A percentile compares a stretch with the other conserved stretches of the same genome.
Conservation (phyloP, 2,888 invertebrate species). For the Trileptium ribeirensis region DNA sequence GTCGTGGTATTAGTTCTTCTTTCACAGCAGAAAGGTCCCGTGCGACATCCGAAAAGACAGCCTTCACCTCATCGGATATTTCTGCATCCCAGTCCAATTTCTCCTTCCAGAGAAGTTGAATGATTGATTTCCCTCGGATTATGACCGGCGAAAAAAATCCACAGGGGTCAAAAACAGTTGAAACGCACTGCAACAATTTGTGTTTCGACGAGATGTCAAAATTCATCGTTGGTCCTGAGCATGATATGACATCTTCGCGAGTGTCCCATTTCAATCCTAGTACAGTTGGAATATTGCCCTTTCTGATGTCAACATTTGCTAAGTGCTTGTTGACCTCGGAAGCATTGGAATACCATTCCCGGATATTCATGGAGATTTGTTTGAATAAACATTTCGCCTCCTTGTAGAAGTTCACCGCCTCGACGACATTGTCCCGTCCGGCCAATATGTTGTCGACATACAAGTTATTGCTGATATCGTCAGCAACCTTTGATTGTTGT, state of each 20-base stretch:
- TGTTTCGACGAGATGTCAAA: conserved; percentile 29
- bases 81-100: conserved; percentile 5
- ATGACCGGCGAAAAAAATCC: too few species aligned
- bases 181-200: conserved; percentile 31
- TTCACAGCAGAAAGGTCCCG: conserved; percentile 11
- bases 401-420: conserved; percentile 16
- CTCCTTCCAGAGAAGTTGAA: conserved; percentile 21
- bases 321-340: conserved; percentile 4
- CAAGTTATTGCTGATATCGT: too few species aligned
- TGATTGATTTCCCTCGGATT: conserved; percentile 24
- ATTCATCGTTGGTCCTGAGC: background rate
- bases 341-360: too few species aligned
- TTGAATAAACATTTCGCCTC: conserved; percentile 14
- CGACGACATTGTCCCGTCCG: too few species aligned
- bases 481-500: too few species aligned
- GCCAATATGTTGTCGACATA: too few species aligned
- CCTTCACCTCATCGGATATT: too few species aligned
- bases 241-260: conserved; percentile 33
- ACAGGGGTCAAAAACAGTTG: conserved; percentile 33
- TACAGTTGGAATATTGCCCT: conserved; percentile 10
- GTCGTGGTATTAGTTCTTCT: too few species aligned
- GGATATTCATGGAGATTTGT: conserved; percentile 12
- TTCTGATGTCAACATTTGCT: background rate
- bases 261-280: conserved; percentile 35
- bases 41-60: too few species aligned